Evolutionary conservation across 2,797 vertebrate genomes (phyloP).

Genomic region (Simalia tracyae): DNA sequence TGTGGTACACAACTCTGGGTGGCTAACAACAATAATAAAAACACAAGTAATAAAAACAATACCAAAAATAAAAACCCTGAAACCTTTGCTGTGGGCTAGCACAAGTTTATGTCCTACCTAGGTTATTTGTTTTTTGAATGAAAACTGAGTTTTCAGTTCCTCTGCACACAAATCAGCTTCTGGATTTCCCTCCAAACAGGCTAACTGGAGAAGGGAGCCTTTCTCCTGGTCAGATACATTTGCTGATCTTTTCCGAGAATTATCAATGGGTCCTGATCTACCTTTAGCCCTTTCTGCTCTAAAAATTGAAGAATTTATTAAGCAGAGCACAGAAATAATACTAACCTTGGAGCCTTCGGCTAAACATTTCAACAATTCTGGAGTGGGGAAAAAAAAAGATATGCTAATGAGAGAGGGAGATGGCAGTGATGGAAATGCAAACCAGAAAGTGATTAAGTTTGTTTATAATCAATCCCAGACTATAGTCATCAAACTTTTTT

Average conservation of each 20-base stretch:
- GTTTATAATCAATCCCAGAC: not conserved
- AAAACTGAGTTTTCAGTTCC: not conserved
- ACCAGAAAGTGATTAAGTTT: not conserved
- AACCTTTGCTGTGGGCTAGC: not conserved
- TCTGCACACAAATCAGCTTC: not conserved
- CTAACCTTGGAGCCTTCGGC: constrained; percentile 85
- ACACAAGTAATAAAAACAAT: not conserved
- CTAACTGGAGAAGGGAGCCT: not conserved
- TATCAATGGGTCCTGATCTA: not conserved
- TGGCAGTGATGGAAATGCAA: not conserved
- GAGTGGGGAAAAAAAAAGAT: constrained; percentile 12
- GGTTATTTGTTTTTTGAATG: not conserved
- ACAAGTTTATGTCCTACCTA: not conserved
- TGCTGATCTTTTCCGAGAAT: not conserved
- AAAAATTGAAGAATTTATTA: not conserved
- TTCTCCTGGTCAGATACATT: not conserved
- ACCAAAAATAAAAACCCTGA: not conserved
- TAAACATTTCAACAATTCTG: constrained; percentile 87
- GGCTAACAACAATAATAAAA: not conserved
- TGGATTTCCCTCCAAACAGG: not conserved
- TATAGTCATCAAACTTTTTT: not conserved
- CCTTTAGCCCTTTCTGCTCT: not conserved
- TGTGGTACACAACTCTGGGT: not conserved
- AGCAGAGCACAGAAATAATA: not conserved
- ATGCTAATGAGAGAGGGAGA: not conserved